Conservation (phyloP, 2,888 invertebrate genomes). For the Lapara coniferarum region DNA sequence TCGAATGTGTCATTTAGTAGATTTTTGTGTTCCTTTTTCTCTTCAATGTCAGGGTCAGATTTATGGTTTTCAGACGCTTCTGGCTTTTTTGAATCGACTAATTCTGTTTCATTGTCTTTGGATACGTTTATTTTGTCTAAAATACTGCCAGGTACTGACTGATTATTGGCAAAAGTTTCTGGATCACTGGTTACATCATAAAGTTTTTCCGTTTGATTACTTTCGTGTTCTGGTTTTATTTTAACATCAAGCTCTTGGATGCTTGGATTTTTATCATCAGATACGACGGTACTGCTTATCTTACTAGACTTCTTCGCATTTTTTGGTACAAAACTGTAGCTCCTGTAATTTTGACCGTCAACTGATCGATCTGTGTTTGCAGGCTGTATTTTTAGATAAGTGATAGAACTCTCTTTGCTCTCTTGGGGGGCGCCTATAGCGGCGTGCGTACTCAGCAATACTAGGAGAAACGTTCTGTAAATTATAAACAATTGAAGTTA, state of each 20-base stretch:
- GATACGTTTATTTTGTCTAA: too few relatives aligned
- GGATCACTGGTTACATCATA: background rate
- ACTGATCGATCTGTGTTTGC: slow-evolving; percentile 38
- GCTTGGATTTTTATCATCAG: slow-evolving; percentile 43
- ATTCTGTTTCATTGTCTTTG: background rate
- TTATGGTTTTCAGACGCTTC: background rate
- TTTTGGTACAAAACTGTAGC: slow-evolving; percentile 14
- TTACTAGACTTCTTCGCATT: slow-evolving; percentile 2
- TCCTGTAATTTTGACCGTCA: slow-evolving; percentile 25
- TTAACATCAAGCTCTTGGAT: slow-evolving; percentile 55
- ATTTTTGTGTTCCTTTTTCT: background rate
- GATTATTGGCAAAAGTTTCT: background rate
- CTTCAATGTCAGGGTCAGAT: background rate
- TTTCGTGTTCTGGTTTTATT: background rate
- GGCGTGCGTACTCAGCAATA: slow-evolving; percentile 48
- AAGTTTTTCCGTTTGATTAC: background rate
- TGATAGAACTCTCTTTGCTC: slow-evolving; percentile 54
- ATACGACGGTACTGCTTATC: background rate
- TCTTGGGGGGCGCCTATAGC: slow-evolving; percentile 60
- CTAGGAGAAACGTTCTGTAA: slow-evolving; percentile 53
- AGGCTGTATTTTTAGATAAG: slow-evolving; percentile 61
- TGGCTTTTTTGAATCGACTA: background rate
- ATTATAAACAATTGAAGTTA: slow-evolving; percentile 10
- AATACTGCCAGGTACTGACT: background rate
- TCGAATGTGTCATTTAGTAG: slow-evolving; percentile 1